phyloP scores from a whole-genome alignment of 2,113 vertebrate species.

The Urocynchramus pylzowi region DNA sequence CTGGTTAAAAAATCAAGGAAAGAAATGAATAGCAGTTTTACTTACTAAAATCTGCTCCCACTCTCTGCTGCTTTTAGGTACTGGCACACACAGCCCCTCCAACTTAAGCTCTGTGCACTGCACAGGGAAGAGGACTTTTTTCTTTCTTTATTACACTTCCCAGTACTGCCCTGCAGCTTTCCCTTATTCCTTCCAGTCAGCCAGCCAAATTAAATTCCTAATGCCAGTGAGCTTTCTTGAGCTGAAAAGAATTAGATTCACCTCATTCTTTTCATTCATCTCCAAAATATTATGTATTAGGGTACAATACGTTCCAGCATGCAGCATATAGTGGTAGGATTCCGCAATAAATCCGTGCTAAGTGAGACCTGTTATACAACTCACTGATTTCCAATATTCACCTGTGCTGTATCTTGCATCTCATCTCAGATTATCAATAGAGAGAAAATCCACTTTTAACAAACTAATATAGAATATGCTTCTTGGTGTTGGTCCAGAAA shows the following conservation, averaged over 20 bases:
- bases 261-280: background rate
- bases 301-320: background rate
- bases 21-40: background rate
- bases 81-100: background rate
- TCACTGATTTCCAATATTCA: background rate
- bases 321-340: background rate
- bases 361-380: background rate
- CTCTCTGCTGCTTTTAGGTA: background rate
- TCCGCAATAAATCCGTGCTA: background rate
- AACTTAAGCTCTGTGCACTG: background rate
- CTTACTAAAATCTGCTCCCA: background rate
- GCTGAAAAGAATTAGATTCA: slow-evolving; percentile 16
- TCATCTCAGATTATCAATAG: background rate
- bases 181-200: background rate
- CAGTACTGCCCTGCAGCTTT: background rate
- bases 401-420: slow-evolving; percentile 3
- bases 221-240: background rate
- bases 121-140: background rate
- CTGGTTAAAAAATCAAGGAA: background rate
- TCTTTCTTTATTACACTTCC: background rate
- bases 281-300: background rate
- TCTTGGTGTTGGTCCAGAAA: background rate
- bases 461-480: slow-evolving; percentile 27
- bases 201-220: slow-evolving; percentile 28
- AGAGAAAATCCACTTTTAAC: background rate